A percentile compares a stretch with the other conserved stretches of the same genome.
phyloP scores from a whole-genome alignment of 2,113 vertebrate species.

The Silurus asotus region DNA sequence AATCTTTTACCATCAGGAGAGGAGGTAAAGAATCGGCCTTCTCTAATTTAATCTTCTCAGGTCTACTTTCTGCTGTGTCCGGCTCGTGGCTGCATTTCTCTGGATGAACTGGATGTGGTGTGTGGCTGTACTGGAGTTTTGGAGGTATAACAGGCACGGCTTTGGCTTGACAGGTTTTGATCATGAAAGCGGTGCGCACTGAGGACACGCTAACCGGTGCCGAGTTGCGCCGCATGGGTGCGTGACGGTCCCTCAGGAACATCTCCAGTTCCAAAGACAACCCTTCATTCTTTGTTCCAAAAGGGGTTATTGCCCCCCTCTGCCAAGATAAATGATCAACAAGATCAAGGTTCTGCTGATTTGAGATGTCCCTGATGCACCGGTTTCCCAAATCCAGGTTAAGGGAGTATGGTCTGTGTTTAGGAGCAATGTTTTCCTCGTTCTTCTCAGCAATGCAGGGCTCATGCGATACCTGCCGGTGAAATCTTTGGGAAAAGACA shows the following conservation, averaged over 20 bases:
- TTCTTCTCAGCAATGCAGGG: slow-evolving; percentile 56
- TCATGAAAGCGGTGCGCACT: slow-evolving; percentile 92
- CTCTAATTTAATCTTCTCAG: slow-evolving; percentile 54
- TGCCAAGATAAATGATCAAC: slow-evolving; percentile 55
- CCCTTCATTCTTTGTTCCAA: slow-evolving; percentile 53
- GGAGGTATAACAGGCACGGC: slow-evolving; percentile 91
- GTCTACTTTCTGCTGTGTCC: slow-evolving; percentile 5
- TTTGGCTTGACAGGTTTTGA: slow-evolving; percentile 93
- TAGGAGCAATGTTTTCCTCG: slow-evolving; percentile 60
- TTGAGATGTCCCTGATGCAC: slow-evolving; percentile 73
- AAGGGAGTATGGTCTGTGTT: slow-evolving; percentile 73
- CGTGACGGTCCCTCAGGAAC: slow-evolving; percentile 70
- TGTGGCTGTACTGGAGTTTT: slow-evolving; percentile 92
- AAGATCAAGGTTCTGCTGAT: slow-evolving; percentile 63
- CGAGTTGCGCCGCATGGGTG: slow-evolving; percentile 84
- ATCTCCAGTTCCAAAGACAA: slow-evolving; percentile 69
- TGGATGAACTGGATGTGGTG: slow-evolving; percentile 80
- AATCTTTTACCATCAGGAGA: slow-evolving; percentile 68
- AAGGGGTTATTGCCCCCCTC: slow-evolving; percentile 50
- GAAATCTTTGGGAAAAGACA: slow-evolving; percentile 63
- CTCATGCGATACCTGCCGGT: slow-evolving; percentile 71
- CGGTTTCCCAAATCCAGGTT: slow-evolving; percentile 72
- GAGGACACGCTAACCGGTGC: slow-evolving; percentile 92
- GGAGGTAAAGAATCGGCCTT: slow-evolving; percentile 63
- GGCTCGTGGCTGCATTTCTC: slow-evolving; percentile 61